These are phyloP conservation scores for Helicoverpa assulta DNA, from an alignment of 2,888 invertebrate genomes.

Conservation along the genomic window DNA sequence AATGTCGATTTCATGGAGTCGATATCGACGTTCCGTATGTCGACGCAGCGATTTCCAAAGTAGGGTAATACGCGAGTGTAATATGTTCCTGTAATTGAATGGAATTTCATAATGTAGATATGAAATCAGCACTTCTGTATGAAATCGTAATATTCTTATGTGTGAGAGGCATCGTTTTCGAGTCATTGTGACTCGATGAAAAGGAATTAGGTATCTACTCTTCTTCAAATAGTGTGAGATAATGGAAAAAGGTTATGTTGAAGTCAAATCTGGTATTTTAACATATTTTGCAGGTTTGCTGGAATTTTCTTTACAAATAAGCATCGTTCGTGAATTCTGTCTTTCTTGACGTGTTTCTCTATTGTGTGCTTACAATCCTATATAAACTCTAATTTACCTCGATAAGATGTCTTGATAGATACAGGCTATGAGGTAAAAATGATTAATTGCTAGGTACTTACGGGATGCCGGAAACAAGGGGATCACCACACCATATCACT, in stretches of 20 bases:
- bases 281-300: too few relatives aligned
- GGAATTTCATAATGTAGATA: conserved; percentile 55
- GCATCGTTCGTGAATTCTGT: too few relatives aligned
- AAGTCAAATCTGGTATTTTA: not conserved
- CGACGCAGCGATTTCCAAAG: conserved; percentile 51
- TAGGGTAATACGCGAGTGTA: conserved; percentile 50
- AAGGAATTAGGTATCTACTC: conserved; percentile 13
- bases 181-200: conserved; percentile 22
- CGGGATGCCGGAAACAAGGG: too few relatives aligned
- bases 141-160: conserved; percentile 28
- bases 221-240: not conserved
- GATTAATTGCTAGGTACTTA: too few relatives aligned
- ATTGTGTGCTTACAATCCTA: too few relatives aligned
- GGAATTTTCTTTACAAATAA: too few relatives aligned
- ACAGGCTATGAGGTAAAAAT: too few relatives aligned
- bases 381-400: too few relatives aligned
- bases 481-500: too few relatives aligned
- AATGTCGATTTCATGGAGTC: conserved; percentile 49
- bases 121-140: conserved; percentile 33
- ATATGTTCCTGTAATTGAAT: conserved; percentile 58
- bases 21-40: conserved; percentile 45
- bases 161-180: conserved; percentile 35
- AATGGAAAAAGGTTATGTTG: not conserved
- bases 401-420: too few relatives aligned
- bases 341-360: too few relatives aligned